Percentiles rank a stretch among this genome's conserved stretches.
These are phyloP conservation scores for Rallus crepitans DNA, from an alignment of 2,797 vertebrate species.

Conservation along the genomic window DNA sequence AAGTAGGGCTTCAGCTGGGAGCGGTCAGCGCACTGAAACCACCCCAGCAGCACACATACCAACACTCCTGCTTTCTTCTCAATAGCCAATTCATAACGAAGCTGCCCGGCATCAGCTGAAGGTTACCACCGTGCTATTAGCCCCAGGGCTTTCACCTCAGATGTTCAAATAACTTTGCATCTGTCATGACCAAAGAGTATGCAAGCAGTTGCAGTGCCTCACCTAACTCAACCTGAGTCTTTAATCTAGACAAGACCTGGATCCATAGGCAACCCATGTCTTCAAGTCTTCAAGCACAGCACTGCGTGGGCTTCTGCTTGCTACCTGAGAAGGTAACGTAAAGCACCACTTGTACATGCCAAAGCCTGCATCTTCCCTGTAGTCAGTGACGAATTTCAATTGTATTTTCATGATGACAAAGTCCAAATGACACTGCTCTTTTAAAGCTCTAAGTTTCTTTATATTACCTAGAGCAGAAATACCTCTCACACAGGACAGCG, in stretches of 20 bases:
- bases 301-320: background rate
- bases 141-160: background rate
- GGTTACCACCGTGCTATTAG: background rate
- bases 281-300: background rate
- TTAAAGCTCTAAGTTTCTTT: background rate
- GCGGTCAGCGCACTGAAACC: background rate
- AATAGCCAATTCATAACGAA: background rate
- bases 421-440: background rate
- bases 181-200: background rate
- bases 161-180: background rate
- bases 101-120: background rate
- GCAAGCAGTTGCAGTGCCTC: background rate
- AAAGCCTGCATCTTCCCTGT: background rate
- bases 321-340: background rate
- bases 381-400: background rate
- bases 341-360: background rate
- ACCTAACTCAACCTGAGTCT: background rate
- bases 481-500: background rate
- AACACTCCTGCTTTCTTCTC: background rate
- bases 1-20: background rate
- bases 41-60: background rate
- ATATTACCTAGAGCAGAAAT: background rate
- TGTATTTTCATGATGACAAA: background rate
- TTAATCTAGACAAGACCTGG: constrained; percentile 3
- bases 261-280: background rate